Evolutionary conservation across 1,140 invertebrate genomes (phyloP), one percentile per base, ranked within the genome.

Genomic region (Achatina immaculata): DNA sequence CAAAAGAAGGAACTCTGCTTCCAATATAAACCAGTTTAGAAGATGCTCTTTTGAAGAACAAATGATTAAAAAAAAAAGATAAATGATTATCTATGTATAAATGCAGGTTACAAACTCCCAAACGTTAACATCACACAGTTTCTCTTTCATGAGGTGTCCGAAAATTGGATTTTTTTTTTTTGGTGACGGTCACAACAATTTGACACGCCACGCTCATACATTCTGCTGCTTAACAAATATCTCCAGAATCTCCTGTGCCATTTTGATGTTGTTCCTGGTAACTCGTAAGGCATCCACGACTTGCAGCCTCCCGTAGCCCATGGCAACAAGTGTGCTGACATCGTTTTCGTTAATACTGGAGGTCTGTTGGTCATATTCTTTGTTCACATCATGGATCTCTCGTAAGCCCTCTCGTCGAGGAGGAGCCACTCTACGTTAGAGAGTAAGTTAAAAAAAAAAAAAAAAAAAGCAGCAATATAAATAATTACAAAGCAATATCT

Each of bases 201-300:
- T n/a, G n/a, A n/a, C n/a, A n/a, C n/a, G n/a, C n/a, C 21, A 6
- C 58, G 9, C 31, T 68, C 42, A 62, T 1, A 42, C 45, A 77
- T 81, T 79, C 34, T 65, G 83, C 38, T 83, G 83, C 77, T 87
- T 86, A 16, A 90, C 96, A 91, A 98, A 98, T 90, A 97, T 96
- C 90, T 97, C 95, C 85, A 98, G 93, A 91, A 98, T 98, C 91
- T 98, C 96, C 92, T 96, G 95, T 36, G 96, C 96, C 96, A 98
- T 98, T 90, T 96, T 95, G 48, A 98, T 93, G 91, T 98, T 96
- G 91, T 98, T 98, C 76, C 95, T 93, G 0, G 96, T 96, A 78
- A 98, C 98, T 74, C 96, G 95, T 81, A 98, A 92, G 11, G 97
- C 96, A 85, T 96, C 93, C 55, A 97, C 95, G 0, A 97, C 96